Conservation (phyloP, 30 jellyfish, hydroid and myxozoan genomes). For the Mastigias papua region DNA sequence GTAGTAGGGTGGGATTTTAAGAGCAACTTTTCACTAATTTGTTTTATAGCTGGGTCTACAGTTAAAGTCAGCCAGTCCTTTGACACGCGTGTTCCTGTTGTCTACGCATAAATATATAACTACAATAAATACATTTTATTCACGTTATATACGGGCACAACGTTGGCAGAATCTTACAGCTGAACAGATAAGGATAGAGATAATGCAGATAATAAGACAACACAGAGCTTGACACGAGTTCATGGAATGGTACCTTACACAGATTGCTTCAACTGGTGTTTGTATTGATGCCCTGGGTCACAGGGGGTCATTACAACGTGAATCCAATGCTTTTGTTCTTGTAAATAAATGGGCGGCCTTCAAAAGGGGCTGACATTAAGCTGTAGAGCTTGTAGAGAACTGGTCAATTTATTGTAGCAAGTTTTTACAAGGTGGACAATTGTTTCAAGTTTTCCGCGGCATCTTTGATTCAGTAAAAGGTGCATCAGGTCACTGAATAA, state of each 20-base stretch:
- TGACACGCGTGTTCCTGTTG: too few species aligned
- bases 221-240: constrained; percentile 5
- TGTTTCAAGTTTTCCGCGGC: neutral
- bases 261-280: constrained; percentile 25
- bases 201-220: neutral
- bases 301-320: constrained; percentile 69
- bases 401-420: constrained; percentile 32
- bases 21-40: too few species aligned
- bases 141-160: too few species aligned
- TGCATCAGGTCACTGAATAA: neutral
- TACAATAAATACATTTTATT: too few species aligned
- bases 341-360: constrained; percentile 2
- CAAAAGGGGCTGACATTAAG: neutral
- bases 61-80: too few species aligned
- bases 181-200: too few species aligned
- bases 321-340: constrained; percentile 9
- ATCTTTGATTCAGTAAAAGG: neutral
- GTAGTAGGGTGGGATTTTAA: too few species aligned
- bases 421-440: constrained; percentile 10
- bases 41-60: too few species aligned
- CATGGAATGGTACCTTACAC: constrained; percentile 1
- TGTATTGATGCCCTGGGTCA: constrained; percentile 44
- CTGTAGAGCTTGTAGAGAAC: constrained; percentile 6
- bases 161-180: too few species aligned
- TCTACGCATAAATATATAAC: too few species aligned